A percentile compares a stretch with the other conserved stretches of the same genome.
These are phyloP conservation scores for Pocillopora meandrina DNA, from an alignment of 92 coral and sea anemone species.

Conservation along the genomic window DNA sequence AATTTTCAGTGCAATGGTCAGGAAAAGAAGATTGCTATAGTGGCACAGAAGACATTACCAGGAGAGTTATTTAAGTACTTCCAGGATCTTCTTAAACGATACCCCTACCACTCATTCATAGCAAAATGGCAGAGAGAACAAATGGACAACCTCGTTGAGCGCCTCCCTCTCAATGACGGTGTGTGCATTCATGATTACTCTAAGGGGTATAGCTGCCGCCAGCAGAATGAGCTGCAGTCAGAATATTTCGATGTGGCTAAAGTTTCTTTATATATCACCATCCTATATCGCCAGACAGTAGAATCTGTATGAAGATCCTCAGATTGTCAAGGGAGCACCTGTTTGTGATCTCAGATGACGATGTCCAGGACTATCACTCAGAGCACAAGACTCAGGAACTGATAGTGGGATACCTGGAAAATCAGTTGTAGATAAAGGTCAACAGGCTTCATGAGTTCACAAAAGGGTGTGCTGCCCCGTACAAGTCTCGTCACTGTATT, in stretches of 20 bases:
- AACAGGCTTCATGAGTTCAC: conserved; percentile 51
- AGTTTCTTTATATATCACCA: conserved; percentile 27
- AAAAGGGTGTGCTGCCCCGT: conserved; percentile 61
- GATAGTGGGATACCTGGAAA: background rate
- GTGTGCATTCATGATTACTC: conserved; percentile 37
- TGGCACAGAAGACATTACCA: conserved; percentile 38
- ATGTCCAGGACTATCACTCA: conserved; percentile 19
- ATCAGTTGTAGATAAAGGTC: conserved; percentile 17
- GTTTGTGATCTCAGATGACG: too few species aligned
- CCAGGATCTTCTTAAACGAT: conserved; percentile 15
- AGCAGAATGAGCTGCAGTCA: conserved; percentile 35
- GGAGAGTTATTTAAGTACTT: conserved; percentile 38
- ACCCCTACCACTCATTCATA: conserved; percentile 41
- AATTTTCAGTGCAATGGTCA: conserved; percentile 19
- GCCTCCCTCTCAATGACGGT: conserved; percentile 14
- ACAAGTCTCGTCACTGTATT: conserved; percentile 45
- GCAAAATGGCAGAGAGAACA: conserved; percentile 44
- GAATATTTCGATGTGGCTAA: conserved; percentile 39
- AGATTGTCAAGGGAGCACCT: too few species aligned
- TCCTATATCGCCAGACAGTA: conserved; percentile 27
- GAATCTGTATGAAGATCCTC: too few species aligned
- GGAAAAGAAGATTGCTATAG: conserved; percentile 37
- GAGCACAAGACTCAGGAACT: conserved; percentile 8
- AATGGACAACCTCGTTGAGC: conserved; percentile 36
- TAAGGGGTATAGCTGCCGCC: conserved; percentile 37